Conservation (phyloP, 2,888 invertebrate genomes). For the Eristalis tenax region DNA sequence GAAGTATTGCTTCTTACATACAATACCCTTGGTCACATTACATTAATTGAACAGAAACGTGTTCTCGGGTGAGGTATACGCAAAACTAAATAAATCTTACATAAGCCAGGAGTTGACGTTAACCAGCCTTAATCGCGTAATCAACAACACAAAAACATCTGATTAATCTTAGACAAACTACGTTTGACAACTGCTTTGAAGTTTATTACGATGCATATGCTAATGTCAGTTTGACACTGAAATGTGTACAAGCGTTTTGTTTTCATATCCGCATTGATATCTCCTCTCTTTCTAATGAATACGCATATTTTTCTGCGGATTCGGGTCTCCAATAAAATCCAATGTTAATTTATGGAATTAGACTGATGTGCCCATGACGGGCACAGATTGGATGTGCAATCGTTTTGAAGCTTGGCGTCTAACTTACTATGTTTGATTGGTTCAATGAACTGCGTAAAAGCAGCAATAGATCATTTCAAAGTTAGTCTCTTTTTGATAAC, state of each 20-base stretch:
- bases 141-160: neutral
- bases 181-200: constrained; percentile 23
- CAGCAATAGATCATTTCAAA: neutral
- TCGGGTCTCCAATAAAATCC: neutral
- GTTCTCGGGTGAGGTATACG: neutral
- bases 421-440: neutral
- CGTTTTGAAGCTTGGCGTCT: neutral
- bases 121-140: neutral
- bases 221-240: constrained; percentile 54
- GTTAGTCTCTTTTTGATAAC: neutral
- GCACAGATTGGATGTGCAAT: neutral
- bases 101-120: neutral
- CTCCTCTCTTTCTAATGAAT: neutral
- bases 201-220: constrained; percentile 40
- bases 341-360: neutral
- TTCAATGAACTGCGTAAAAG: neutral
- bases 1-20: neutral
- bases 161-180: constrained; percentile 48
- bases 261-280: constrained; percentile 34
- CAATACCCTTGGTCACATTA: neutral
- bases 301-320: neutral
- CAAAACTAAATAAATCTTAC: neutral
- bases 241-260: constrained; percentile 27
- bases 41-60: neutral
- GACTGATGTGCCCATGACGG: neutral